Conservation (phyloP, 2,797 vertebrate genomes). For the Lindbergichthys nudifrons region DNA sequence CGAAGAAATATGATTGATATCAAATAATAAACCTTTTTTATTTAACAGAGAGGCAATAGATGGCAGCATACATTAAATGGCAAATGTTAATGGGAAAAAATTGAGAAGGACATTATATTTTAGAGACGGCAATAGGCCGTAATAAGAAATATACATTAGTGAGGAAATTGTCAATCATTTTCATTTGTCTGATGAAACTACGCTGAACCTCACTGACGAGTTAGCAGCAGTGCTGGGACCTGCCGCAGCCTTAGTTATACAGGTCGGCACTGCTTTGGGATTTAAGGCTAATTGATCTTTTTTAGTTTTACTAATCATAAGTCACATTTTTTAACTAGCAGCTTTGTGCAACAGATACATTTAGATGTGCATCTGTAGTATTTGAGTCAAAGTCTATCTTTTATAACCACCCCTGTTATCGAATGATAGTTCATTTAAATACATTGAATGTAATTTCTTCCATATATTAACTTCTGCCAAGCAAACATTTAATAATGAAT, state of each 20-base stretch:
- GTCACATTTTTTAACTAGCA: neutral
- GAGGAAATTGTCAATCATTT: neutral
- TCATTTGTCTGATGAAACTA: neutral
- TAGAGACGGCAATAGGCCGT: neutral
- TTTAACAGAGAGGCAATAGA: neutral
- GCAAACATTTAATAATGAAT: neutral
- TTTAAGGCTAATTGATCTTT: neutral
- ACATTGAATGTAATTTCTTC: neutral
- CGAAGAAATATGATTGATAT: neutral
- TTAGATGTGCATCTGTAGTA: neutral
- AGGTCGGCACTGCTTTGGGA: too few relatives aligned
- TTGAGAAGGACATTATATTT: neutral
- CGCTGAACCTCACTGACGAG: neutral
- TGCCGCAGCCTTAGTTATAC: too few relatives aligned
- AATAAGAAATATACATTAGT: neutral
- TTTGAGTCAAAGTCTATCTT: neutral
- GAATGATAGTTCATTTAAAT: neutral
- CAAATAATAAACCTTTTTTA: neutral
- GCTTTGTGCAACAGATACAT: neutral
- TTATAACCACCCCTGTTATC: neutral
- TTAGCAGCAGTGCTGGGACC: neutral
- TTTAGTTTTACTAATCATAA: neutral
- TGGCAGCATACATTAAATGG: slow-evolving; percentile 9
- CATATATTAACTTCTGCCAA: neutral
- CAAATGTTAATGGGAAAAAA: neutral